phyloP scores from a whole-genome alignment of 2,888 invertebrate species.

The Blomia tropicalis region DNA sequence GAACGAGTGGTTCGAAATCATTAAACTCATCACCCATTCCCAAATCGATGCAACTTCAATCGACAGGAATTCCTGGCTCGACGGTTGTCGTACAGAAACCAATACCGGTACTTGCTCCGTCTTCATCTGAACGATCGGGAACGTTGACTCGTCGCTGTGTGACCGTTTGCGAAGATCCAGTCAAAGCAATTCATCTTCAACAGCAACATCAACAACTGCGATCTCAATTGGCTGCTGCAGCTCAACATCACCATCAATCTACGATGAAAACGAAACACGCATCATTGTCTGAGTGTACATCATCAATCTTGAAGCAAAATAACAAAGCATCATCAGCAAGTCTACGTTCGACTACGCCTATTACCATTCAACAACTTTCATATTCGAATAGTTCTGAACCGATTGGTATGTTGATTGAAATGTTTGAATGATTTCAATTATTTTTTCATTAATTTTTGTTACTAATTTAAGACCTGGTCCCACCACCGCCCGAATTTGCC shows the following conservation, averaged over 20 bases:
- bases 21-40: background rate
- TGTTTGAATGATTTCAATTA: background rate
- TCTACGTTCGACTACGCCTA: background rate
- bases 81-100: slow-evolving; percentile 6
- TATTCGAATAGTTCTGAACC: slow-evolving; percentile 28
- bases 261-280: background rate
- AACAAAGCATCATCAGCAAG: background rate
- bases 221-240: background rate
- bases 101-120: background rate
- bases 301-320: background rate
- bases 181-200: background rate
- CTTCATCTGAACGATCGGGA: background rate
- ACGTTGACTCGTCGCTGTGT: background rate
- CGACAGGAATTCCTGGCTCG: background rate
- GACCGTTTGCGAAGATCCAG: slow-evolving; percentile 12
- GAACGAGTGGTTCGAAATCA: slow-evolving; percentile 3
- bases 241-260: background rate
- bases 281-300: background rate
- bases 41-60: background rate
- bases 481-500: slow-evolving; percentile 32
- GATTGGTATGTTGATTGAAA: slow-evolving; percentile 26
- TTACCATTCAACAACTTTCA: slow-evolving; percentile 11
- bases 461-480: slow-evolving; percentile 31
- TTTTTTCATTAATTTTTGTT: background rate
- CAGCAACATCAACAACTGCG: slow-evolving; percentile 16